These are phyloP conservation scores for Archivesica marissinica DNA, from an alignment of 1,140 invertebrate species.

Conservation along the genomic window DNA sequence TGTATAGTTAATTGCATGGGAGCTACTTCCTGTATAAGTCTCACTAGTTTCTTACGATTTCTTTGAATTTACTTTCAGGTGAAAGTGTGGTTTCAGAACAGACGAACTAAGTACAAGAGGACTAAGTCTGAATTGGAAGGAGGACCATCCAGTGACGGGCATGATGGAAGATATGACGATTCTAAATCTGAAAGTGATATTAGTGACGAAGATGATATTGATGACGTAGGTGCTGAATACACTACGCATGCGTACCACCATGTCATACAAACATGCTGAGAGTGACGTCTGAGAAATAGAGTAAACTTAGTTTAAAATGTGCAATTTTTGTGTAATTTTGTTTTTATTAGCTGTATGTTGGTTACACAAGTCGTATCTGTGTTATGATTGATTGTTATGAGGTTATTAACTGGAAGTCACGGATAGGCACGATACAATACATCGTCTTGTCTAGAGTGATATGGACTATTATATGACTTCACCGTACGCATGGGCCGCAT, in stretches of 20 bases:
- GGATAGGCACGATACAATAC: too few relatives aligned
- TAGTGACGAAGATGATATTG: slow-evolving; percentile 59
- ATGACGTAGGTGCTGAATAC: slow-evolving; percentile 52
- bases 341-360: too few relatives aligned
- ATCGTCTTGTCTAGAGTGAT: too few relatives aligned
- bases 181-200: slow-evolving; percentile 60
- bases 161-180: slow-evolving; percentile 12
- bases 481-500: too few relatives aligned
- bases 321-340: slow-evolving; percentile 44
- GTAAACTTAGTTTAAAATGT: slow-evolving; percentile 1
- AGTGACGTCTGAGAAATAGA: not conserved
- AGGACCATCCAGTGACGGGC: not conserved
- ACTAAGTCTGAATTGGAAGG: slow-evolving; percentile 96
- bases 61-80: slow-evolving; percentile 89
- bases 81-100: slow-evolving; percentile 99
- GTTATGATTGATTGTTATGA: too few relatives aligned
- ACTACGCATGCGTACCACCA: slow-evolving; percentile 57
- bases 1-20: too few relatives aligned
- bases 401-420: too few relatives aligned
- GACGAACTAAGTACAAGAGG: slow-evolving; percentile 98
- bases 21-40: too few relatives aligned
- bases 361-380: too few relatives aligned
- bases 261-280: slow-evolving; percentile 52
- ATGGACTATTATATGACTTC: too few relatives aligned
- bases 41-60: too few relatives aligned